Conservation (phyloP, 2,888 invertebrate species). For the Actias luna region DNA sequence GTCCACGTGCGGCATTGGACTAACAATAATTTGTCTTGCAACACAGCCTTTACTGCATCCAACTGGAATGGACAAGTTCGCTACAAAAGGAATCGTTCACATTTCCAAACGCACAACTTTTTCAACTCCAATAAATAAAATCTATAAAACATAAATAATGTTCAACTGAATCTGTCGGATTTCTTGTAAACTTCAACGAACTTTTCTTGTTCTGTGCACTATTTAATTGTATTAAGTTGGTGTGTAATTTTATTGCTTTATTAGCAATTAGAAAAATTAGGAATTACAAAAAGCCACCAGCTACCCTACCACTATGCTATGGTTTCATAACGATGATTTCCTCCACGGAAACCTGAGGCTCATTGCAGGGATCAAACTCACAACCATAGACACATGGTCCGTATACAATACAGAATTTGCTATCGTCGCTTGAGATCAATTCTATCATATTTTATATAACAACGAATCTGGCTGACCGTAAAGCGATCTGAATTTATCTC, state of each 20-base stretch:
- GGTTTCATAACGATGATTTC: too few relatives aligned
- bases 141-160: constrained; percentile 3
- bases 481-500: constrained; percentile 34
- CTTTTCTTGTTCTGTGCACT: neutral
- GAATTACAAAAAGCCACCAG: too few relatives aligned
- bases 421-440: neutral
- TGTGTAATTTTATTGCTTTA: too few relatives aligned
- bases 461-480: constrained; percentile 21
- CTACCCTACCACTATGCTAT: too few relatives aligned
- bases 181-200: neutral
- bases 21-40: constrained; percentile 16
- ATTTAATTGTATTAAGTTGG: too few relatives aligned
- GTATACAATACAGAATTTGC: too few relatives aligned
- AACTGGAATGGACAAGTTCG: constrained; percentile 12
- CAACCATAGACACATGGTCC: too few relatives aligned
- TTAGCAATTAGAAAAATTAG: too few relatives aligned
- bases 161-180: neutral
- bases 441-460: neutral
- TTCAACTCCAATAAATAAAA: neutral
- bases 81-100: constrained; percentile 9
- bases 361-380: too few relatives aligned
- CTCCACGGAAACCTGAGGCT: too few relatives aligned
- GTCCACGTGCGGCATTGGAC: neutral
- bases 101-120: neutral
- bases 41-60: constrained; percentile 7